Evolutionary conservation across 2,113 vertebrate genomes (phyloP), one percentile per base, ranked within the genome.

Genomic region (Tyrannus savana): DNA sequence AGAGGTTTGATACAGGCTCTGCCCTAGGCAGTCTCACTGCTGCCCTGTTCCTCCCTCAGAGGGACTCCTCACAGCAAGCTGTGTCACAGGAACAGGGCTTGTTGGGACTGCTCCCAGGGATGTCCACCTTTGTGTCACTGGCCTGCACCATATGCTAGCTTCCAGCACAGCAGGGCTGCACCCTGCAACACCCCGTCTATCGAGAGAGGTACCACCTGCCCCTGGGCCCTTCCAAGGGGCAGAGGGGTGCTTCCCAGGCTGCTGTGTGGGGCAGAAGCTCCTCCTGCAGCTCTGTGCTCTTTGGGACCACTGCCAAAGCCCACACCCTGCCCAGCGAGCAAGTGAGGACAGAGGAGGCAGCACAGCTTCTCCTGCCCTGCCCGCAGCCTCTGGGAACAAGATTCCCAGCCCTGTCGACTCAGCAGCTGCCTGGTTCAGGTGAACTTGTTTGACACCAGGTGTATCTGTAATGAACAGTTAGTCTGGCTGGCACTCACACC

Each of bases 351-450:
- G 87, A 91, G 82, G 79, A 90, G 71, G 69, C 60, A 92, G 63
- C 77, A 42, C 58, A 83, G 67, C 78, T 80, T 78, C 87, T 85
- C 71, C 62, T 85, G 85, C 91, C 87, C 84, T 95, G 88, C 93
- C 91, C 0, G 3, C 79, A 81, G 86, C 92, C 83, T 76, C 88
- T 71, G 90, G 80, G 80, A 91, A 89, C 56, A 52, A 92, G 82
- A 89, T 96, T 94, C 93, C 84, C 88, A 96, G 80, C 62, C 60
- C 77, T 90, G 91, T 84, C 59, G 16, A 89, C 69, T 93, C 90
- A 96, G 87, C 89, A 95, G 67, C 71, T 79, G 73, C 82, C 79
- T 80, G n/a, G 19, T 76, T 89, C 55, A 35, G 76, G 14, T 91
- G 89, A 94, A 87, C 92, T 91, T 69, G 75, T 90, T 88, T 71